These are phyloP conservation scores for Lapara coniferarum DNA, from an alignment of 2,888 invertebrate genomes.

Conservation along the genomic window DNA sequence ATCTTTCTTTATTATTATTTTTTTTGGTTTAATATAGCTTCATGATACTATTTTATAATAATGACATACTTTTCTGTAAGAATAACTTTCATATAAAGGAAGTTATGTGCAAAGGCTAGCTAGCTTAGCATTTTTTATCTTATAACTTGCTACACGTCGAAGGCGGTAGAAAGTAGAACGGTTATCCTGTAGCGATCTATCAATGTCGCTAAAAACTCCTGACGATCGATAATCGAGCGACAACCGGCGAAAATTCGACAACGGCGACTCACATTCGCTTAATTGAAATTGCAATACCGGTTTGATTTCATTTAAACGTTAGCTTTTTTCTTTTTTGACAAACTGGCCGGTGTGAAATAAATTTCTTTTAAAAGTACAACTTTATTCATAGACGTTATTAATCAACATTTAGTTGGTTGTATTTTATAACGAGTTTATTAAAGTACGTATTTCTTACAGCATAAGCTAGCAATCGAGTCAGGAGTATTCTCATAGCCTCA, in stretches of 20 bases:
- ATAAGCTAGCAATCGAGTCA: too few species aligned
- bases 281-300: constrained; percentile 13
- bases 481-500: too few species aligned
- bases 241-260: constrained; percentile 32
- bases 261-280: constrained; percentile 18
- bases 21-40: too few species aligned
- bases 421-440: too few species aligned
- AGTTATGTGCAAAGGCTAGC: too few species aligned
- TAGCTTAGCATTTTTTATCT: constrained; percentile 1
- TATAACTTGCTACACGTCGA: constrained; percentile 41
- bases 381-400: not conserved
- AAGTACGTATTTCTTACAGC: too few species aligned
- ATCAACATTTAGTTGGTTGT: too few species aligned
- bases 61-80: too few species aligned
- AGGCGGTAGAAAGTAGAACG: constrained; percentile 59
- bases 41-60: too few species aligned
- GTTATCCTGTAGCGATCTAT: constrained; percentile 62
- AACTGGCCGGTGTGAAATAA: not conserved
- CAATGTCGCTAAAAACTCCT: constrained; percentile 69
- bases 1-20: too few species aligned
- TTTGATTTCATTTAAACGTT: not conserved
- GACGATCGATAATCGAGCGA: constrained; percentile 60
- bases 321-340: not conserved
- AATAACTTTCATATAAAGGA: too few species aligned
- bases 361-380: not conserved